These are phyloP conservation scores for Erebia ligea DNA, from an alignment of 2,888 invertebrate genomes.

Conservation along the genomic window DNA sequence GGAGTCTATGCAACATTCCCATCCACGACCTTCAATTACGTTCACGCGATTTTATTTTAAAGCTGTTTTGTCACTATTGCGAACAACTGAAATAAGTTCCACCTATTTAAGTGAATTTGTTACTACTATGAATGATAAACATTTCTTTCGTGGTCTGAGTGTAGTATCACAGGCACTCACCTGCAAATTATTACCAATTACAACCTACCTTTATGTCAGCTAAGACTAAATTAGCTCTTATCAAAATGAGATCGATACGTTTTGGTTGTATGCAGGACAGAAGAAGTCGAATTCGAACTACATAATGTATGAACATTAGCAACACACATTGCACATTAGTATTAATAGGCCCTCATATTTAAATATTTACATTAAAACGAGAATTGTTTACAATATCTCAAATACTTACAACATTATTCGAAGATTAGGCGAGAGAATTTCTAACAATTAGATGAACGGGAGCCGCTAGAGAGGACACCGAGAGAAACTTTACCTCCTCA, in stretches of 20 bases:
- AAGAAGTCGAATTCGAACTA: conserved; percentile 68
- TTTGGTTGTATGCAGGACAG: conserved; percentile 49
- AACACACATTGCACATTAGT: conserved; percentile 70
- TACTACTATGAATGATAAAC: too few species aligned
- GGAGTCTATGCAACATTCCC: neutral
- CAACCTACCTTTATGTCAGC: neutral
- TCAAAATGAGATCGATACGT: conserved; percentile 52
- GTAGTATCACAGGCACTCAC: neutral
- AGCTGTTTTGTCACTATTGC: too few species aligned
- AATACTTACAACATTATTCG: conserved; percentile 64
- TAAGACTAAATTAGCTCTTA: conserved; percentile 15
- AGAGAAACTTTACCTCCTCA: conserved; percentile 20
- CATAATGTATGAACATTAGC: conserved; percentile 59
- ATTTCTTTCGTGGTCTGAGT: neutral
- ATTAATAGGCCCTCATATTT: conserved; percentile 78
- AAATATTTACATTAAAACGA: conserved; percentile 80
- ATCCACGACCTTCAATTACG: neutral
- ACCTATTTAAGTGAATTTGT: too few species aligned
- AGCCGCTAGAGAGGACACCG: conserved; percentile 39
- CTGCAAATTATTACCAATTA: neutral
- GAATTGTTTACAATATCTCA: conserved; percentile 75
- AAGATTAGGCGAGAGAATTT: conserved; percentile 78
- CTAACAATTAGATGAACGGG: conserved; percentile 65
- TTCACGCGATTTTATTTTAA: too few species aligned
- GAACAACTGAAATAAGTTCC: too few species aligned